A percentile compares a stretch with the other conserved stretches of the same genome.
Evolutionary conservation across 2,113 vertebrate species (phyloP).

Genomic region (Synodontis membranacea): DNA sequence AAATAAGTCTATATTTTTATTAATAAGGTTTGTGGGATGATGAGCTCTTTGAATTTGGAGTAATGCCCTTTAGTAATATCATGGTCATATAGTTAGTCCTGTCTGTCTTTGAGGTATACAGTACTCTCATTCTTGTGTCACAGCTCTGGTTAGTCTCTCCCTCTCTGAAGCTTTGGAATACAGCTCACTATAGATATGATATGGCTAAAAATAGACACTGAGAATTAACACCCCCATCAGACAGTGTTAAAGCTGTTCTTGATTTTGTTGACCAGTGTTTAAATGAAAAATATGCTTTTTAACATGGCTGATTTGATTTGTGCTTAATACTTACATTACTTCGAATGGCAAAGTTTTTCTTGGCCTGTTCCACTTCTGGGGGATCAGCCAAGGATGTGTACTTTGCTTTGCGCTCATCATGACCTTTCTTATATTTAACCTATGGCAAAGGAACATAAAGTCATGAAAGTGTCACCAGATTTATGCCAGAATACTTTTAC

Average conservation of each 20-base stretch:
- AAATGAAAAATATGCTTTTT: background rate
- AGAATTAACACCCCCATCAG: background rate
- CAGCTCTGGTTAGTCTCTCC: constrained; percentile 20
- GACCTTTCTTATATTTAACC: constrained; percentile 94
- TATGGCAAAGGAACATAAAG: constrained; percentile 56
- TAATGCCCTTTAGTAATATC: constrained; percentile 47
- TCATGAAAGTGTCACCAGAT: background rate
- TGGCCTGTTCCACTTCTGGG: constrained; percentile 88
- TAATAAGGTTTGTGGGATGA: background rate
- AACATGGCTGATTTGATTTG: background rate
- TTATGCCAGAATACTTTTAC: background rate
- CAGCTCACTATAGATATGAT: constrained; percentile 21
- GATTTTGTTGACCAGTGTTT: background rate
- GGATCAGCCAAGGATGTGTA: constrained; percentile 88
- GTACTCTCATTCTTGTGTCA: background rate
- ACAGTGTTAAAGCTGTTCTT: background rate
- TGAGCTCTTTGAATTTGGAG: background rate
- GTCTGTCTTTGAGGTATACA: constrained; percentile 34
- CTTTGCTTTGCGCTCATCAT: constrained; percentile 79
- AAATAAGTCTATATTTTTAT: background rate
- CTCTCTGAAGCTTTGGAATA: constrained; percentile 9
- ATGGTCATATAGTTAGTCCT: constrained; percentile 56
- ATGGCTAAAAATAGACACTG: constrained; percentile 1
- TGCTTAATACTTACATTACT: constrained; percentile 83
- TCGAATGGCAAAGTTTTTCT: constrained; percentile 81